phyloP scores from a whole-genome alignment of 2,113 vertebrate genomes.

The Xiphophorus hellerii region DNA sequence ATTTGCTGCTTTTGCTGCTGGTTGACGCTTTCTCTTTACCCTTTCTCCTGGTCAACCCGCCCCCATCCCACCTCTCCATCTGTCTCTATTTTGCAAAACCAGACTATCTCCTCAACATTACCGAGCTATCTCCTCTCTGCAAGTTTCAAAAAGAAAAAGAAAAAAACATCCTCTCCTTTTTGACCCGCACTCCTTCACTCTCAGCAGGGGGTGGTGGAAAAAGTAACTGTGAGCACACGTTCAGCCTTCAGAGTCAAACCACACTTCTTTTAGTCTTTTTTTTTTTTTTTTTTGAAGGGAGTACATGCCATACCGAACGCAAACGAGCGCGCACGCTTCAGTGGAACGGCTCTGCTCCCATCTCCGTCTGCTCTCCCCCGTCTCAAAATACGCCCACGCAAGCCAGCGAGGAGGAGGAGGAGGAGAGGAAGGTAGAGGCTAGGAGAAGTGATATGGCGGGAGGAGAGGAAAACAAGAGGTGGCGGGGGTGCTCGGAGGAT shows the following conservation, averaged over 20 bases:
- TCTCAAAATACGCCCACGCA: slow-evolving; percentile 62
- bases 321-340: slow-evolving; percentile 47
- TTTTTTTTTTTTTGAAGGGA: slow-evolving; percentile 49
- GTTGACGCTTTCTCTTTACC: slow-evolving; percentile 1
- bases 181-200: slow-evolving; percentile 52
- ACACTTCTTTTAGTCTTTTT: slow-evolving; percentile 69
- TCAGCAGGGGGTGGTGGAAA: slow-evolving; percentile 66
- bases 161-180: slow-evolving; percentile 33
- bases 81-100: slow-evolving; percentile 51
- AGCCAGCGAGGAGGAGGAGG: slow-evolving; percentile 45
- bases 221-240: slow-evolving; percentile 73
- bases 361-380: slow-evolving; percentile 45
- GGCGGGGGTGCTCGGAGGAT: slow-evolving; percentile 47
- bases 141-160: slow-evolving; percentile 52
- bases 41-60: slow-evolving; percentile 28
- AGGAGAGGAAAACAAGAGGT: slow-evolving; percentile 46
- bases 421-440: slow-evolving; percentile 15
- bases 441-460: slow-evolving; percentile 22
- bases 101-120: slow-evolving; percentile 50
- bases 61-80: slow-evolving; percentile 5
- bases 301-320: slow-evolving; percentile 64
- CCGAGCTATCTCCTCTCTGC: slow-evolving; percentile 56
- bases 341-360: slow-evolving; percentile 48
- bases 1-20: slow-evolving; percentile 20
- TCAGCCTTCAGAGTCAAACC: slow-evolving; percentile 70